phyloP scores from a whole-genome alignment of 2,888 invertebrate species.

The Drosophila rellima region DNA sequence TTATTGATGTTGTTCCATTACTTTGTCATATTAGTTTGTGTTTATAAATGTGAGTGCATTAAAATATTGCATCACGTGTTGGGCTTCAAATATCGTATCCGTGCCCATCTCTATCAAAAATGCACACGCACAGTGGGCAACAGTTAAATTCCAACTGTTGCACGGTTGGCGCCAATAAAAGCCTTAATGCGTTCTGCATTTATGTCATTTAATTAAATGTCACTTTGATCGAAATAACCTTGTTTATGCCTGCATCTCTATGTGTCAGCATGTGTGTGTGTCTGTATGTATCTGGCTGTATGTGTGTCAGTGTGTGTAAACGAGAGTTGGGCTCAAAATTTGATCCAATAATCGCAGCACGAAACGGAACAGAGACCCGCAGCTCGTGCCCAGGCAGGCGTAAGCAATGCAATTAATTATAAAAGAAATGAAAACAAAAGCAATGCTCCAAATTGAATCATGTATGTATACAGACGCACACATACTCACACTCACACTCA shows the following conservation, averaged over 20 bases:
- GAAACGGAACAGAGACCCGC: slow-evolving; percentile 34
- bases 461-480: slow-evolving; percentile 24
- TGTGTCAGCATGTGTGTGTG: background rate
- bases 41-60: no score
- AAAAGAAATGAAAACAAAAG: slow-evolving; percentile 76
- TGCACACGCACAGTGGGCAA: slow-evolving; percentile 5
- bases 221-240: slow-evolving; percentile 73
- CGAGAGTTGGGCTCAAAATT: slow-evolving; percentile 45
- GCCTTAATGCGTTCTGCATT: slow-evolving; percentile 48
- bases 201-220: slow-evolving; percentile 74
- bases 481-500: slow-evolving; percentile 5
- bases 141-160: slow-evolving; percentile 52
- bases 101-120: background rate
- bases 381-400: slow-evolving; percentile 62
- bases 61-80: no score
- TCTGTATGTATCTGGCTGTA: slow-evolving; percentile 9
- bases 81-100: no score
- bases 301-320: slow-evolving; percentile 10
- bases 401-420: slow-evolving; percentile 80
- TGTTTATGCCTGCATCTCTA: slow-evolving; percentile 50
- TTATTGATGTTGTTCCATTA: no score
- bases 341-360: slow-evolving; percentile 72
- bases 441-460: slow-evolving; percentile 72
- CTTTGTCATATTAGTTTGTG: no score
- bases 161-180: slow-evolving; percentile 21